Conservation (phyloP, 2,888 invertebrate genomes). For the Gibbula magus region DNA sequence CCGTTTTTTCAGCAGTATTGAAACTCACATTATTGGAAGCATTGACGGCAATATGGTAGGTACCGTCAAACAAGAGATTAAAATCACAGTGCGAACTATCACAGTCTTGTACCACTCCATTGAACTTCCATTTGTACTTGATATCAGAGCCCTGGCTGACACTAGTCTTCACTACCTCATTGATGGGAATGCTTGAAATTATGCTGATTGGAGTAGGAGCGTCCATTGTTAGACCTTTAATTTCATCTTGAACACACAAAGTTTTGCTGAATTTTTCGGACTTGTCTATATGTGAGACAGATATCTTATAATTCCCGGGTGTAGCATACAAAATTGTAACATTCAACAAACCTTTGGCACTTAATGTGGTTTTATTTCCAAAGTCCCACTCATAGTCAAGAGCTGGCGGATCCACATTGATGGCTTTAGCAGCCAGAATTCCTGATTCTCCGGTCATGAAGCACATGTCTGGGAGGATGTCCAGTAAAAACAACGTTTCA, state of each 20-base stretch:
- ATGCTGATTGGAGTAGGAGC: constrained; percentile 23
- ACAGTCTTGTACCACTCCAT: constrained; percentile 10
- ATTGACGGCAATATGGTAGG: constrained; percentile 30
- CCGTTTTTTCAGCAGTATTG: constrained; percentile 24
- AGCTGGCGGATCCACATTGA: background rate
- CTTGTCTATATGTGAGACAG: background rate
- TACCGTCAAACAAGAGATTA: constrained; percentile 17
- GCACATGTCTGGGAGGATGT: constrained; percentile 17
- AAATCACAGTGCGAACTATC: constrained; percentile 9
- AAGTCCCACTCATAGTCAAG: constrained; percentile 25
- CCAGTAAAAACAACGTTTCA: constrained; percentile 6
- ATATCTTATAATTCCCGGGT: constrained; percentile 8
- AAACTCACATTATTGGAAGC: constrained; percentile 42
- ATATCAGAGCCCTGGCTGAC: constrained; percentile 36
- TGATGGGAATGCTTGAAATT: background rate
- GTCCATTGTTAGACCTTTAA: background rate
- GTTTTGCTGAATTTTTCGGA: background rate
- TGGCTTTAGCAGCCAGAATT: background rate
- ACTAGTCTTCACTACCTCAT: constrained; percentile 23
- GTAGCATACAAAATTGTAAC: background rate
- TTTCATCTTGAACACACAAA: constrained; percentile 22
- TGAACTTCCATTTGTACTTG: constrained; percentile 37
- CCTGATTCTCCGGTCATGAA: background rate
- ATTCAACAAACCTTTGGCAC: constrained; percentile 6
- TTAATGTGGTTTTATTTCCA: background rate